A percentile compares a stretch with the other conserved stretches of the same genome.
These are phyloP conservation scores for Micrasema minimum DNA, from an alignment of 1,140 invertebrate species.

Conservation along the genomic window DNA sequence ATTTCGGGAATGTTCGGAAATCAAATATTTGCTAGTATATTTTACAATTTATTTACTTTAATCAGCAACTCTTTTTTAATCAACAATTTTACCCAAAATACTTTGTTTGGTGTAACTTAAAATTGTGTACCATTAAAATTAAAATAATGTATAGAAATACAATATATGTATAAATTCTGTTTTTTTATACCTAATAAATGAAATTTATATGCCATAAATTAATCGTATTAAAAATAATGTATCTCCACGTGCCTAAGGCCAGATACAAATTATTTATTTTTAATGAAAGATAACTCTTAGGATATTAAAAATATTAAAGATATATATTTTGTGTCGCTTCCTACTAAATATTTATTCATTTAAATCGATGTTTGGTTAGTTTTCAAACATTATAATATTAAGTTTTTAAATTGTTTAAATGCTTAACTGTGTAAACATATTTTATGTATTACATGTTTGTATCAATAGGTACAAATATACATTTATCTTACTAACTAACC, in stretches of 20 bases:
- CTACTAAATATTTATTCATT: too few relatives aligned
- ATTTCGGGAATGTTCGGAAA: background rate
- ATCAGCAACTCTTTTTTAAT: too few relatives aligned
- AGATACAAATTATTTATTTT: slow-evolving; percentile 18
- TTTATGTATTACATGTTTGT: too few relatives aligned
- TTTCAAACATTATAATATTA: too few relatives aligned
- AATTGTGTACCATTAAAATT: background rate
- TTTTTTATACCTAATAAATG: slow-evolving; percentile 32
- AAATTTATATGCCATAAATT: slow-evolving; percentile 11
- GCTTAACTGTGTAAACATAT: too few relatives aligned
- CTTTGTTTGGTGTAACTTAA: slow-evolving; percentile 16
- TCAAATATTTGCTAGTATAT: slow-evolving; percentile 1
- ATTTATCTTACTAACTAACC: background rate
- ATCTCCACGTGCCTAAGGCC: slow-evolving; percentile 25
- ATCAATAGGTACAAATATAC: background rate
- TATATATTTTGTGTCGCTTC: slow-evolving; percentile 8
- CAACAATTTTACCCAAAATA: slow-evolving; percentile 26
- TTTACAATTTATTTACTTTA: too few relatives aligned
- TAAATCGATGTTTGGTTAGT: too few relatives aligned
- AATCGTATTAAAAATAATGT: background rate
- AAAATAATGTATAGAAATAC: slow-evolving; percentile 21
- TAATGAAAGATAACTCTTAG: background rate
- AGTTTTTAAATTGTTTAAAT: too few relatives aligned
- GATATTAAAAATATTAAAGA: background rate
- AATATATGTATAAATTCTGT: slow-evolving; percentile 21